Evolutionary conservation across 2,113 vertebrate genomes (phyloP).

Genomic region (Nothocercus julius): DNA sequence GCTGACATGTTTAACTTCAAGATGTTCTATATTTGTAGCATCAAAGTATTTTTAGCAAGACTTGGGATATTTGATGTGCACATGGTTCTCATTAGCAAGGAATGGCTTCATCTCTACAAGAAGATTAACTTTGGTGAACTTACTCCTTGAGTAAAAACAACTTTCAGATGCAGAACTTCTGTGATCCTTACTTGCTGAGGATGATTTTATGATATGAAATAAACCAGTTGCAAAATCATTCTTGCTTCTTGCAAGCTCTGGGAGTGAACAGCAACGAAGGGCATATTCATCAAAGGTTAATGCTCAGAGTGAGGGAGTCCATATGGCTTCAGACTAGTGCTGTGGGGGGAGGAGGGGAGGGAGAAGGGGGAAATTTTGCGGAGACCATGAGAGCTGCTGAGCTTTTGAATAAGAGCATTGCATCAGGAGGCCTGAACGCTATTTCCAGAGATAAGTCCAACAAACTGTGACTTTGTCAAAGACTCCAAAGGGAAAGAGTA

Average conservation of each 20-base stretch:
- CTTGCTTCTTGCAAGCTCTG: background rate
- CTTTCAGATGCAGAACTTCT: conserved; percentile 54
- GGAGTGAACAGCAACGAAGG: conserved; percentile 30
- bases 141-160: conserved; percentile 39
- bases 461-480: background rate
- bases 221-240: conserved; percentile 61
- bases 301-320: conserved; percentile 42
- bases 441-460: background rate
- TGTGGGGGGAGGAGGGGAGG: background rate
- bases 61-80: conserved; percentile 38
- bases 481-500: background rate
- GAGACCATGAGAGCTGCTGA: background rate
- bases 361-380: background rate
- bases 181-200: conserved; percentile 30
- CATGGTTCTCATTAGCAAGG: conserved; percentile 32
- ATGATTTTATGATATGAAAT: conserved; percentile 63
- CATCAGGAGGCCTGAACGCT: background rate
- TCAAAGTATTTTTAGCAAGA: conserved; percentile 9
- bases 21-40: conserved; percentile 7
- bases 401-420: background rate
- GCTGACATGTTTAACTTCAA: background rate
- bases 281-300: conserved; percentile 61
- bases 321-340: conserved; percentile 42
- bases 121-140: conserved; percentile 59
- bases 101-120: conserved; percentile 7